Evolutionary conservation across 2,113 vertebrate species (phyloP), one percentile per base, ranked within the genome.

Genomic region (Terrapene triunguis): DNA sequence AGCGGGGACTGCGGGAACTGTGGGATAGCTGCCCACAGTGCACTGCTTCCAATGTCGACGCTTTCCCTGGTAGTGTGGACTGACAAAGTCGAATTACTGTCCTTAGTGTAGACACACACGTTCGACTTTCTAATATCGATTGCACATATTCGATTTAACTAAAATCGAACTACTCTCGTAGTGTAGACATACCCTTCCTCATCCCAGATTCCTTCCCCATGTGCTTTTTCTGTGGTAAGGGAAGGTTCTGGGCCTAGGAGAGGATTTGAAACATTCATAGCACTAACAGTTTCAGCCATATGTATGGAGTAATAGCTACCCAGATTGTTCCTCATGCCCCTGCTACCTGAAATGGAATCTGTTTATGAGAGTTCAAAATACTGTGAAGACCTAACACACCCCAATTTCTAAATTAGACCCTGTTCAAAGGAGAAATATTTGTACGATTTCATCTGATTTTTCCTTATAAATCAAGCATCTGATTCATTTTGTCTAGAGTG

Each of bases 301-400:
- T 35, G 6, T 62, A 32, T 65, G 5, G 59, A 62, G 59, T 62
- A 32, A 32, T 57, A 62, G 10, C 59, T 62, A 62, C 59, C 59
- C 29, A 62, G 27, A 62, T 35, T n/a, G 32, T 65, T 35, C 32
- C 62, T 35, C 62, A 65, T 55, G 8, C 11, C 22, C 47, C 84
- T 38, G 29, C 8, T 53, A 57, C 51, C 86, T 89, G 62, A 74
- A 53, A 82, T 94, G 80, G 88, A 93, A 90, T 47, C 12, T 79
- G 4, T 82, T 85, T 53, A 54, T 17, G 29, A 85, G 47, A 50
- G 25, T 51, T 79, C 76, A 80, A 32, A 81, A 55, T n/a, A 59
- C 22, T 89, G 27, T 78, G 89, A 95, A 89, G 94, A 85, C 80
- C 44, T 47, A 53, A 42, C 72, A 94, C 76, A 92, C 32, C 35